phyloP scores from a whole-genome alignment of 2,113 vertebrate species.

The Tachysurus fulvidraco region DNA sequence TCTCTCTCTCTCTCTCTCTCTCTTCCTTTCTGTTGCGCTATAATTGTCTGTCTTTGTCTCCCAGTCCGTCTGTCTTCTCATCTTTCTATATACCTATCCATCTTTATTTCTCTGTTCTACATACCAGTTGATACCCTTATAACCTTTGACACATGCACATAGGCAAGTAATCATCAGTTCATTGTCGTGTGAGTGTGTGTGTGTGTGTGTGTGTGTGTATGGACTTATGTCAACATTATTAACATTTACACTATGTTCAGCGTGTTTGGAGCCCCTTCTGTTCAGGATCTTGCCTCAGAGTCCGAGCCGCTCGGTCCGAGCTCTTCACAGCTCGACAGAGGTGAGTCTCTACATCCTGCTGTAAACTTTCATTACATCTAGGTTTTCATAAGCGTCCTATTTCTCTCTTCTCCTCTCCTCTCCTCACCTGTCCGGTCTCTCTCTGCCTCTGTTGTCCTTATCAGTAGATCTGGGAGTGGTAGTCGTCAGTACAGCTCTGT shows the following conservation, averaged over 20 bases:
- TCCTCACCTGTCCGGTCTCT: neutral
- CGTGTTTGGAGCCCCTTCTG: neutral
- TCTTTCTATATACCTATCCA: neutral
- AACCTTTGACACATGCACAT: neutral
- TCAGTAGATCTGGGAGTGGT: constrained; percentile 27
- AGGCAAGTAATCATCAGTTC: too few species aligned
- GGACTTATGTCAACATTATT: neutral
- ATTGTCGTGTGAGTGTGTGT: neutral
- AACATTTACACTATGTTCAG: neutral
- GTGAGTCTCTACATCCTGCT: constrained; percentile 15
- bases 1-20: neutral
- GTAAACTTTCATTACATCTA: neutral
- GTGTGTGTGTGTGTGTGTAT: neutral
- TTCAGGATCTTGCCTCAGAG: neutral
- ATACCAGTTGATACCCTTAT: neutral
- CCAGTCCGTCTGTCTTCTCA: neutral
- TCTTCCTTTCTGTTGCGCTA: neutral
- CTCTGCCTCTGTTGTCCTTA: neutral
- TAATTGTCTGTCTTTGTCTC: neutral
- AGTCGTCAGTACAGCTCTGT: constrained; percentile 22
- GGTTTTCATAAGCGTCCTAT: constrained; percentile 30
- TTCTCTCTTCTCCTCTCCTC: constrained; percentile 46
- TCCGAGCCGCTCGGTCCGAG: neutral
- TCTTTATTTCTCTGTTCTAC: neutral
- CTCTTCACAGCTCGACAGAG: constrained; percentile 18